Percentiles rank a stretch among this genome's conserved stretches.
phyloP scores from a whole-genome alignment of 2,888 invertebrate species.

The Vanessa cardui region DNA sequence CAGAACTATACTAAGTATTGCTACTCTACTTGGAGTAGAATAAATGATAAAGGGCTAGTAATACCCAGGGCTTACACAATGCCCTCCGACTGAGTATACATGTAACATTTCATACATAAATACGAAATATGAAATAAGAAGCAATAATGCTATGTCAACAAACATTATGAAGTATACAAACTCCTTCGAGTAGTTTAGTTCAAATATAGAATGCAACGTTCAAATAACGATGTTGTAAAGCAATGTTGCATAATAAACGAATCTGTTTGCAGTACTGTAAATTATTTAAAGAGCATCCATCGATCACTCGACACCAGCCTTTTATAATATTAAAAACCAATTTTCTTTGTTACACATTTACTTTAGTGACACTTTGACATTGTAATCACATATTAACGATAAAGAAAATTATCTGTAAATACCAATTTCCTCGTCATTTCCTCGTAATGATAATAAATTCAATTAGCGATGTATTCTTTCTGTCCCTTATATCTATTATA shows the following conservation, averaged over 20 bases:
- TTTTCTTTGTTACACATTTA: constrained; percentile 40
- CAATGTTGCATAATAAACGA: constrained; percentile 10
- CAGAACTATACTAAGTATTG: too few species aligned
- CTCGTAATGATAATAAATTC: constrained; percentile 21
- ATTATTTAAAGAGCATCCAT: constrained; percentile 52
- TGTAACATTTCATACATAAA: too few species aligned
- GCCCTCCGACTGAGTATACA: too few species aligned
- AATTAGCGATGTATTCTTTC: constrained; percentile 14
- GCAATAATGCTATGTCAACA: too few species aligned
- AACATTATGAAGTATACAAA: too few species aligned
- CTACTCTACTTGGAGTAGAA: too few species aligned
- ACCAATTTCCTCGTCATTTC: constrained; percentile 18
- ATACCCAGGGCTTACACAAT: too few species aligned
- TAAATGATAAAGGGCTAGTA: too few species aligned
- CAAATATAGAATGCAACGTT: not conserved
- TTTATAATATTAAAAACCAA: constrained; percentile 50
- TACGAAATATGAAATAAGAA: too few species aligned
- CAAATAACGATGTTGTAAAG: not conserved
- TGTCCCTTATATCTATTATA: too few species aligned
- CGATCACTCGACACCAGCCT: constrained; percentile 48
- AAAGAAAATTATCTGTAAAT: constrained; percentile 22
- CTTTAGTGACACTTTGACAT: constrained; percentile 33
- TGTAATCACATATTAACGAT: constrained; percentile 27
- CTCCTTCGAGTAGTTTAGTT: not conserved
- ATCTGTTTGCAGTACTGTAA: constrained; percentile 21